Evolutionary conservation across 2,888 invertebrate species (phyloP).

Genomic region (Cephus spinipes): DNA sequence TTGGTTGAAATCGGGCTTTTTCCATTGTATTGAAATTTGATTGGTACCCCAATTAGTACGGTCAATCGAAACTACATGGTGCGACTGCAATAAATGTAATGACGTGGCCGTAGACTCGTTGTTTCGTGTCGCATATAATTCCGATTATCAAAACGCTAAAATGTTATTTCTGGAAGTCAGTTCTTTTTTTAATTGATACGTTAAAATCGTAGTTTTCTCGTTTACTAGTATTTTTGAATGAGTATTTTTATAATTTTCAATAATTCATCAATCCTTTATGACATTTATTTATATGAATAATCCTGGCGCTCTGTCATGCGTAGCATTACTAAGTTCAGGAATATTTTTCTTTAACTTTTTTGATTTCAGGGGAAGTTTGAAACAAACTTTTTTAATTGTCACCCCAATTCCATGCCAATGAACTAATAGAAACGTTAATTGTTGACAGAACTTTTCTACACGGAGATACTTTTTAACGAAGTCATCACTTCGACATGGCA

Average conservation of each 20-base stretch:
- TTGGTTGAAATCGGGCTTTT: background rate
- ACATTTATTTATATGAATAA: background rate
- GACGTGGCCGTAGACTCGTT: background rate
- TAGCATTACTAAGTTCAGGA: background rate
- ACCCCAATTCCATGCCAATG: background rate
- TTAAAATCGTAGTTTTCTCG: no score
- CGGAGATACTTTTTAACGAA: no score
- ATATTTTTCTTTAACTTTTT: background rate
- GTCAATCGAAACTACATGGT: background rate
- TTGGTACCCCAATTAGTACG: background rate
- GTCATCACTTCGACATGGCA: no score
- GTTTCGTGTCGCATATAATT: background rate
- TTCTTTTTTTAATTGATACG: background rate
- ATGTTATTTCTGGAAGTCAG: background rate
- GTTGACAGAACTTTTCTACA: no score
- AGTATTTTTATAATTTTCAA: background rate
- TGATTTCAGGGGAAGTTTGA: background rate
- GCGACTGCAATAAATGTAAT: background rate
- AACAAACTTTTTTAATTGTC: background rate
- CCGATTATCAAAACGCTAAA: background rate
- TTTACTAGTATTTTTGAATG: no score
- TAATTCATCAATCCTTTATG: background rate
- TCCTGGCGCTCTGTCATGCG: background rate
- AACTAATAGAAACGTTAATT: background rate
- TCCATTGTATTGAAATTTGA: background rate